A percentile compares a stretch with the other conserved stretches of the same genome.
Evolutionary conservation across 1,140 invertebrate genomes (phyloP).

Genomic region (Calliphora vicina): DNA sequence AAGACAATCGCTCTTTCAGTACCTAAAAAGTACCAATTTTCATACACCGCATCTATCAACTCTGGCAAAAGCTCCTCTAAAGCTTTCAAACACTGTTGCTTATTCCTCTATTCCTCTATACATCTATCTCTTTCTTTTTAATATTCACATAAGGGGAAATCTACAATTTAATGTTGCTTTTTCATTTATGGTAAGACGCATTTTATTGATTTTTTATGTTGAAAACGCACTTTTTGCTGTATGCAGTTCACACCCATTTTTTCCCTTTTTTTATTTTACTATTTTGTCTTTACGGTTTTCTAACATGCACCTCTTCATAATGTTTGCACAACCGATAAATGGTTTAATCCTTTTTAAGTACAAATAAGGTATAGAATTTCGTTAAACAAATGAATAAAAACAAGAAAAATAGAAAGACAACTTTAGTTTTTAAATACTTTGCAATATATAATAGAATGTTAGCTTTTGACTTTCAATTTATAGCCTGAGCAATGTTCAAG

Average conservation of each 20-base stretch:
- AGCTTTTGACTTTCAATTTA: background rate
- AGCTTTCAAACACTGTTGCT: slow-evolving; percentile 20
- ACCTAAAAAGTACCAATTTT: background rate
- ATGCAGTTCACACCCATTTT: slow-evolving; percentile 31
- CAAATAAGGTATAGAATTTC: background rate
- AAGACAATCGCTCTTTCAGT: too few relatives aligned
- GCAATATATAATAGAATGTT: too few relatives aligned
- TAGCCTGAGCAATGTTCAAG: background rate
- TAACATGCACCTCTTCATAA: background rate
- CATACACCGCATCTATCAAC: background rate
- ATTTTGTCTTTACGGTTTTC: background rate
- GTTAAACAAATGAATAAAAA: background rate
- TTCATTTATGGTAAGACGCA: background rate
- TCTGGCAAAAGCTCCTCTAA: background rate
- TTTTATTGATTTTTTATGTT: slow-evolving; percentile 32
- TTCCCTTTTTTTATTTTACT: background rate
- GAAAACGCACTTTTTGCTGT: slow-evolving; percentile 18
- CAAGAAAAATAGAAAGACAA: background rate
- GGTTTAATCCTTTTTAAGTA: background rate
- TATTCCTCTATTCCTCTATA: background rate
- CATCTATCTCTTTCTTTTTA: background rate
- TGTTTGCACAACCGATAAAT: background rate
- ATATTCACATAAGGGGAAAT: background rate
- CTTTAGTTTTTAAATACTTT: background rate
- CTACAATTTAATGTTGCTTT: background rate